These are phyloP conservation scores for Trypoxylus dichotomus DNA, from an alignment of 1,140 invertebrate species.

Conservation along the genomic window DNA sequence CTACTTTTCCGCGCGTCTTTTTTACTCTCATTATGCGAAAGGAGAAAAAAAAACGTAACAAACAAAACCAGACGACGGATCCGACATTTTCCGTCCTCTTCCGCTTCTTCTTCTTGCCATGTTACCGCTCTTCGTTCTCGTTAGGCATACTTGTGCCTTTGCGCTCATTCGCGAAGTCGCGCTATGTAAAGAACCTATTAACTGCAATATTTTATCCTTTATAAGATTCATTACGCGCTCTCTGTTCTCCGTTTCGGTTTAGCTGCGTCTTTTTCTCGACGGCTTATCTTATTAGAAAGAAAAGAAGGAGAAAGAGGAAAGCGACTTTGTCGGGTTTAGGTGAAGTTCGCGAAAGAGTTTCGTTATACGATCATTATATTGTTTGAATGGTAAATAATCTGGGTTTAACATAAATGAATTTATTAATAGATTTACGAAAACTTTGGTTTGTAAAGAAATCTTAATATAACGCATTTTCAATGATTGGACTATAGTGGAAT, in stretches of 20 bases:
- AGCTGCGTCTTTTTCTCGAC: too few relatives aligned
- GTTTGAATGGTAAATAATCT: not conserved
- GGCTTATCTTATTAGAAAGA: not conserved
- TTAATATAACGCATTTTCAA: too few relatives aligned
- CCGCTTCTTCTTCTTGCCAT: not conserved
- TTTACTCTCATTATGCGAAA: slow-evolving; percentile 21
- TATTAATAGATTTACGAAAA: too few relatives aligned
- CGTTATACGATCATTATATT: not conserved
- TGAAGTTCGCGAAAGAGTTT: not conserved
- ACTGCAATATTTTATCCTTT: slow-evolving; percentile 19
- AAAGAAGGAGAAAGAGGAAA: not conserved
- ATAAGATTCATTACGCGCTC: slow-evolving; percentile 3
- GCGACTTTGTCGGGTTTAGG: not conserved
- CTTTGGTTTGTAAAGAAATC: too few relatives aligned
- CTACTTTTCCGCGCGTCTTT: not conserved
- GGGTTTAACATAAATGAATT: not conserved
- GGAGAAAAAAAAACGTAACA: slow-evolving; percentile 8
- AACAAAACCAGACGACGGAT: not conserved
- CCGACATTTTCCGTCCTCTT: not conserved
- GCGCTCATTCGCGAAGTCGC: slow-evolving; percentile 5
- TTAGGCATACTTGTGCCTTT: not conserved
- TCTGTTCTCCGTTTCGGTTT: too few relatives aligned
- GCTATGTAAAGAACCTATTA: slow-evolving; percentile 11
- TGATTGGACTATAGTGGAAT: too few relatives aligned
- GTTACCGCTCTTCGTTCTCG: not conserved